Conservation (phyloP, 2,113 vertebrate species). For the Apodemus speciosus region DNA sequence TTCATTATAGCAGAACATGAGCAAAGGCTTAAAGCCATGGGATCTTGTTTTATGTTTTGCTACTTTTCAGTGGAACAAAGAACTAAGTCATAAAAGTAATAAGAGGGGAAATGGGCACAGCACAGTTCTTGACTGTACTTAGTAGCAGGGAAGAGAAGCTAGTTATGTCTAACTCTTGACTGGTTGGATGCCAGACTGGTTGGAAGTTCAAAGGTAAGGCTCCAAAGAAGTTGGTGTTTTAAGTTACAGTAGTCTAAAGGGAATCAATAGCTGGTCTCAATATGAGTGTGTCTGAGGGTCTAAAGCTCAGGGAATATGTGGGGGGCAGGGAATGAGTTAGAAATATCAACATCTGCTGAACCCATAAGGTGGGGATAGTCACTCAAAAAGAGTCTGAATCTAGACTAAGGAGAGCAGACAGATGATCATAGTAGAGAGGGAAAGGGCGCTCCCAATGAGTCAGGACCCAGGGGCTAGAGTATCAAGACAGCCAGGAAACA, state of each 20-base stretch:
- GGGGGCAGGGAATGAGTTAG: not conserved
- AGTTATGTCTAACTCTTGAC: not conserved
- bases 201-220: not conserved
- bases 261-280: not conserved
- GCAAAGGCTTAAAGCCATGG: not conserved
- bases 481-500: not conserved
- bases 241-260: not conserved
- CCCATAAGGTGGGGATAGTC: not conserved
- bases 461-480: not conserved
- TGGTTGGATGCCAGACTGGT: not conserved
- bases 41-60: not conserved
- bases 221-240: not conserved
- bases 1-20: not conserved
- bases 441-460: not conserved
- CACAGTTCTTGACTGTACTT: not conserved
- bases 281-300: not conserved
- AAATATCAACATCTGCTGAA: not conserved
- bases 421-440: not conserved
- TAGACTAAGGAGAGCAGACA: not conserved
- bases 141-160: slow-evolving; percentile 9
- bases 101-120: not conserved
- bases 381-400: not conserved
- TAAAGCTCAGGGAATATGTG: not conserved
- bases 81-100: not conserved
- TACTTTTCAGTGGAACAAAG: not conserved